These are phyloP conservation scores for Arizona elegans DNA, from an alignment of 2,113 vertebrate species.

Conservation along the genomic window DNA sequence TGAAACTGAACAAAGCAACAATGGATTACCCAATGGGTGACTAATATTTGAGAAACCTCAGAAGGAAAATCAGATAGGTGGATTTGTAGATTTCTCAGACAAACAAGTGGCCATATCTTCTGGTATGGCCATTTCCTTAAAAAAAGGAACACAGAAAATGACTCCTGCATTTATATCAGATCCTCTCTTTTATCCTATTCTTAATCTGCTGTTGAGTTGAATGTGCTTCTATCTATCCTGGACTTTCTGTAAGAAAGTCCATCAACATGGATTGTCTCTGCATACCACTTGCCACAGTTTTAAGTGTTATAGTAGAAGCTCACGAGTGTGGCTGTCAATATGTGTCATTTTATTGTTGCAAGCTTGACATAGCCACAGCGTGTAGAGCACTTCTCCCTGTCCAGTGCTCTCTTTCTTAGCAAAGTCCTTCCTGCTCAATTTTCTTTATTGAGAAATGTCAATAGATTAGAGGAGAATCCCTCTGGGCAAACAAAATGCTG, in stretches of 20 bases:
- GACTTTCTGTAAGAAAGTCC: background rate
- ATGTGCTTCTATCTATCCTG: background rate
- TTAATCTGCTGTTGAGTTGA: background rate
- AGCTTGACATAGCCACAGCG: background rate
- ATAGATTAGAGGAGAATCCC: conserved; percentile 60
- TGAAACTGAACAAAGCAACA: background rate
- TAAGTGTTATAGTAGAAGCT: background rate
- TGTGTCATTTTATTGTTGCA: background rate
- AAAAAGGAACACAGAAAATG: background rate
- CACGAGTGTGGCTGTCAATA: background rate
- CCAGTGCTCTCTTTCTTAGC: background rate
- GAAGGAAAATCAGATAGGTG: background rate
- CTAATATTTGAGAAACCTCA: background rate
- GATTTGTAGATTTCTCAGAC: background rate
- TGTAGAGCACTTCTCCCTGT: background rate
- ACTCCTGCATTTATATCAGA: background rate
- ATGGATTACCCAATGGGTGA: background rate
- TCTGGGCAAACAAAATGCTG: conserved; percentile 57
- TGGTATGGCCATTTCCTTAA: background rate
- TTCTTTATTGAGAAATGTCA: conserved; percentile 40
- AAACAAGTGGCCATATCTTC: background rate
- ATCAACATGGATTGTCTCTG: background rate
- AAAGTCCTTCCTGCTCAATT: background rate
- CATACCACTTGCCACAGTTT: background rate
- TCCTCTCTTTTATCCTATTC: fast-evolving